Percentiles rank a stretch among this genome's conserved stretches.
Conservation (phyloP, 1,140 invertebrate genomes). For the Caerostris extrusa region DNA sequence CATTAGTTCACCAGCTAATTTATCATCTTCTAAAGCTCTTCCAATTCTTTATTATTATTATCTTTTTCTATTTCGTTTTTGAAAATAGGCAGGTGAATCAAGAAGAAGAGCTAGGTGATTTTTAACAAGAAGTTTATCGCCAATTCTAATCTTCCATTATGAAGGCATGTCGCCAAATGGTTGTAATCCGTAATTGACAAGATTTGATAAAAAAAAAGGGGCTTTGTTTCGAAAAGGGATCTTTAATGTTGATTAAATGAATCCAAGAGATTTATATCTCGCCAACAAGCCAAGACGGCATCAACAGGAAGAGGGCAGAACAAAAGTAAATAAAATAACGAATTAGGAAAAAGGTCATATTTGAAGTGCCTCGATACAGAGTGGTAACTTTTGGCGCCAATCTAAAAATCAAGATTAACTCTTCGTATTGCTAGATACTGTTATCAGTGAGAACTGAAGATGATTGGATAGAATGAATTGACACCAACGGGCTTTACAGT, state of each 20-base stretch:
- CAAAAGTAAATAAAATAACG: not conserved
- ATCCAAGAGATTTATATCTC: not conserved
- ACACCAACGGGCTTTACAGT: not conserved
- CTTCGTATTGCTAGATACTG: not conserved
- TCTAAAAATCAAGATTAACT: constrained; percentile 7
- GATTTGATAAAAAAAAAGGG: constrained; percentile 4
- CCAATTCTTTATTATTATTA: not conserved
- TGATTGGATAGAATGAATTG: not conserved
- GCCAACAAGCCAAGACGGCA: not conserved
- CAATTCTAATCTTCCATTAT: not conserved
- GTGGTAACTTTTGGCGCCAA: not conserved
- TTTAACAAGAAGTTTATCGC: not conserved
- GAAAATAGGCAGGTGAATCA: not conserved
- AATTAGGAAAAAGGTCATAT: not conserved
- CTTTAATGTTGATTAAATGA: constrained; percentile 24
- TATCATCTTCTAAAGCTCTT: not conserved
- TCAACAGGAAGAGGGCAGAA: not conserved
- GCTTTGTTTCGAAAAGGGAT: constrained; percentile 23
- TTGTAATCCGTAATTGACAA: constrained; percentile 41
- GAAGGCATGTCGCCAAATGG: constrained; percentile 19
- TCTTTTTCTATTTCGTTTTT: not conserved
- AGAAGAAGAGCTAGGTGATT: not conserved
- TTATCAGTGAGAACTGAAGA: not conserved
- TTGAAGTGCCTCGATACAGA: not conserved
- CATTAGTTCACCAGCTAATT: constrained; percentile 10